phyloP scores from a whole-genome alignment of 2,797 vertebrate genomes.

The Enteromius paludinosus region DNA sequence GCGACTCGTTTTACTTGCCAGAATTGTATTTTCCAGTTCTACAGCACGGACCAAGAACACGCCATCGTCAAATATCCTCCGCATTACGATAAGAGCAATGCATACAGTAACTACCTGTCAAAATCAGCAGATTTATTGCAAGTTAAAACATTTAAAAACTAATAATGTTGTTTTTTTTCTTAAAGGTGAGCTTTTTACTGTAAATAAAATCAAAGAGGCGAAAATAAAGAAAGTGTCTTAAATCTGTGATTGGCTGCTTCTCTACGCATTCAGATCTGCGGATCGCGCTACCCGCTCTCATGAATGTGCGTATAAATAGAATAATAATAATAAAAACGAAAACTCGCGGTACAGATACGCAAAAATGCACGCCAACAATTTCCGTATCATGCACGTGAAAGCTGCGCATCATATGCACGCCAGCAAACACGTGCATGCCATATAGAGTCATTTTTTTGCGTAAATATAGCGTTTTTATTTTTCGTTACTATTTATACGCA shows the following conservation, averaged over 20 bases:
- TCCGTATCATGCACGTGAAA: too few relatives aligned
- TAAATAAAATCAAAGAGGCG: not conserved
- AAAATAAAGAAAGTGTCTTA: not conserved
- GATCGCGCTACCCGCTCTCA: not conserved
- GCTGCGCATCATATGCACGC: too few relatives aligned
- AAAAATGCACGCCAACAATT: too few relatives aligned
- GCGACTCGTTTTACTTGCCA: not conserved
- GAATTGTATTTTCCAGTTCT: not conserved
- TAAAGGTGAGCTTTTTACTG: not conserved
- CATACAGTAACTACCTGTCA: conserved; percentile 8
- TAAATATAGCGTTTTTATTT: too few relatives aligned
- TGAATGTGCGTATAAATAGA: too few relatives aligned
- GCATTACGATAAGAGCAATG: not conserved
- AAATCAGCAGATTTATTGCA: conserved; percentile 30
- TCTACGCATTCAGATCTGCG: not conserved
- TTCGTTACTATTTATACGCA: too few relatives aligned
- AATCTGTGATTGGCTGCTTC: not conserved
- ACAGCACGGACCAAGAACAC: not conserved
- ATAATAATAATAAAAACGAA: too few relatives aligned
- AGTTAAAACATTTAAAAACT: not conserved
- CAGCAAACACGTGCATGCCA: too few relatives aligned
- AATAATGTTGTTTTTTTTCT: not conserved
- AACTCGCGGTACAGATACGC: too few relatives aligned
- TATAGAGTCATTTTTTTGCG: too few relatives aligned
- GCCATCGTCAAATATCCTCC: not conserved